Evolutionary conservation across 1,140 invertebrate genomes (phyloP).

Genomic region (Meteorus sp.): DNA sequence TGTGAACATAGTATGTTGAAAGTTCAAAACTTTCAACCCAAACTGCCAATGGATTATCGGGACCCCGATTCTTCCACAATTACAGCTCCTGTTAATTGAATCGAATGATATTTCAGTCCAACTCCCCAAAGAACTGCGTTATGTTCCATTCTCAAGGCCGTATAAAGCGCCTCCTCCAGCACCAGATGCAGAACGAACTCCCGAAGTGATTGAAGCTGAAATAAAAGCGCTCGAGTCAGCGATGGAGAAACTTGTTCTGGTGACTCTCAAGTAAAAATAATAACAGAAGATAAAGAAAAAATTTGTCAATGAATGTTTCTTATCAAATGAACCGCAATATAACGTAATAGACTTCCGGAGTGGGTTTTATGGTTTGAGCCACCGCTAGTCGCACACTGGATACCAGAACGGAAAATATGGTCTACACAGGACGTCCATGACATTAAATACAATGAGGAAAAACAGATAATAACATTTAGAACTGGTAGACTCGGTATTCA

Average conservation of each 20-base stretch:
- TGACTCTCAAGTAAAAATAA: slow-evolving; percentile 68
- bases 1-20: too few species aligned
- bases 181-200: slow-evolving; percentile 68
- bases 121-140: slow-evolving; percentile 66
- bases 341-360: slow-evolving; percentile 67
- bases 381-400: slow-evolving; percentile 78
- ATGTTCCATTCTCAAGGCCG: slow-evolving; percentile 68
- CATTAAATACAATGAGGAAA: slow-evolving; percentile 82
- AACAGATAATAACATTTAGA: slow-evolving; percentile 73
- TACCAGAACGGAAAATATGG: slow-evolving; percentile 65
- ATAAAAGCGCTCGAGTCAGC: slow-evolving; percentile 73
- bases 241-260: slow-evolving; percentile 70
- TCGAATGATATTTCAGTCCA: slow-evolving; percentile 60
- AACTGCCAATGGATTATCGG: too few species aligned
- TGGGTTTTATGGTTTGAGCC: slow-evolving; percentile 82
- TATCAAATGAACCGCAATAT: slow-evolving; percentile 7
- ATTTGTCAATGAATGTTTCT: slow-evolving; percentile 1
- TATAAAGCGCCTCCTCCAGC: slow-evolving; percentile 71
- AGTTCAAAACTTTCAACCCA: too few species aligned
- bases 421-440: slow-evolving; percentile 77
- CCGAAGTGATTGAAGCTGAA: slow-evolving; percentile 80
- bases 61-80: too few species aligned
- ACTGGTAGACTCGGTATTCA: slow-evolving; percentile 75
- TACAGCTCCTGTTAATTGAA: background rate
- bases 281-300: slow-evolving; percentile 2